Base-by-base conservation (phyloP, 92 coral and sea anemone genomes). In the Zoanthus sansibaricus region DNA sequence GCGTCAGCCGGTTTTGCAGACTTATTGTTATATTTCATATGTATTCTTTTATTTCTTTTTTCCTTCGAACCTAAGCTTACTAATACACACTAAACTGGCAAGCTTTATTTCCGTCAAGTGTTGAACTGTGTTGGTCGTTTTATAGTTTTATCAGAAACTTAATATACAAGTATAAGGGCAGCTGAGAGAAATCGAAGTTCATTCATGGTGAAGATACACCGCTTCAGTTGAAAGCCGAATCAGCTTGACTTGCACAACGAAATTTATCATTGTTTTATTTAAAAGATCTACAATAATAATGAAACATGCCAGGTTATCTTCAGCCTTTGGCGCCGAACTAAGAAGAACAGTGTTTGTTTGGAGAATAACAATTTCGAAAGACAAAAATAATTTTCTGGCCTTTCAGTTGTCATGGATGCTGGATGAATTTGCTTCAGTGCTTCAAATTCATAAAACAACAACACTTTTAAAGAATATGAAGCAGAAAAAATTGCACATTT, bases 401-500 rank as follows among this genome's bases (percentile, higher is more conserved):
- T 45, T 47, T 80, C 47, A 80, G 85, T 80, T 80, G 85, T 70
- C 85, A 80, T 80, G 85, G 85, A 64, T 62, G 42, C 74, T 66
- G 3, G 56, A 44, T 21, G 85, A 80, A 44, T 20, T 32, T 67
- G 61, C 58, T 67, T 45, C 42, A 80, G 47, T 67, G 61, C 58
- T 67, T 45, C 42, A 80, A 80, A 64, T 64, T 55, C 85, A 37
- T 37, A 64, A 80, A 67, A 64, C 59, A 46, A n/a, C 85, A 62
- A n/a, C 11, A 46, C 10, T 47, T 80, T 66, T 14, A 20, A 9
- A 45, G 13, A 46, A 47, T 12, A 30, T 14, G 7, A 51, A 4
- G 42, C 42, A 37, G 42, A 75, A 75, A 37, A 49, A 76, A 33
- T 11, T 6, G 17, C 5, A 0, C 11, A n/a, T 66, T 64, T 1